Percentiles rank a stretch among this genome's conserved stretches.
Evolutionary conservation across 1,140 invertebrate genomes (phyloP).

Genomic region (Calycopis cecrops): DNA sequence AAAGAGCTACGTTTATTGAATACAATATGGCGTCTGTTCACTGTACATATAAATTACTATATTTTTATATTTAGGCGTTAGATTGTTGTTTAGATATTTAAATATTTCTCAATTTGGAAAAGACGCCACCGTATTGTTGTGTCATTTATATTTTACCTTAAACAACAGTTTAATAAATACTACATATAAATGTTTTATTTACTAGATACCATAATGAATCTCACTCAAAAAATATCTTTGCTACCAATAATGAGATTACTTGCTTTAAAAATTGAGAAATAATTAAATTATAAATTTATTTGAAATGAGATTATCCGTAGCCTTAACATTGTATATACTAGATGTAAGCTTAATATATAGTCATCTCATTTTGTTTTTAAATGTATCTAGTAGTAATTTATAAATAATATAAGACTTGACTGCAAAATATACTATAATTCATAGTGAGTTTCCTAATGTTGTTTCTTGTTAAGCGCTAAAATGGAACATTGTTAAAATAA

Average conservation of each 20-base stretch:
- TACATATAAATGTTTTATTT: not conserved
- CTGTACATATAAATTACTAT: conserved; percentile 69
- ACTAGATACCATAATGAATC: not conserved
- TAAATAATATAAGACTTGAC: conserved; percentile 11
- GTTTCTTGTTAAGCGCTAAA: conserved; percentile 6
- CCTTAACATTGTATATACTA: conserved; percentile 34
- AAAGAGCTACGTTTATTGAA: not conserved
- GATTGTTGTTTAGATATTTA: conserved; percentile 43
- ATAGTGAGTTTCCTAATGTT: conserved; percentile 7
- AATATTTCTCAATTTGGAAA: conserved; percentile 48
- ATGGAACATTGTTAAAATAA: too few relatives aligned
- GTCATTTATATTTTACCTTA: not conserved
- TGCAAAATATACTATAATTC: conserved; percentile 14
- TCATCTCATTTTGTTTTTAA: conserved; percentile 11
- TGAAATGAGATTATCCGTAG: conserved; percentile 68
- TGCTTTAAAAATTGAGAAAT: not conserved
- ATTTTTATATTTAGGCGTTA: conserved; percentile 69
- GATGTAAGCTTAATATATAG: conserved; percentile 35
- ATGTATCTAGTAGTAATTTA: conserved; percentile 20
- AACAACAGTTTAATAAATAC: not conserved
- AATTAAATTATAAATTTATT: conserved; percentile 23
- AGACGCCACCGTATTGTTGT: conserved; percentile 22
- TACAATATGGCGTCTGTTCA: conserved; percentile 23
- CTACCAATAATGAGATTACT: not conserved
- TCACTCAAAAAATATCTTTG: not conserved